A percentile compares a stretch with the other conserved stretches of the same genome.
Evolutionary conservation across 2,888 invertebrate species (phyloP).

Genomic region (Phrixothrix hirtus): DNA sequence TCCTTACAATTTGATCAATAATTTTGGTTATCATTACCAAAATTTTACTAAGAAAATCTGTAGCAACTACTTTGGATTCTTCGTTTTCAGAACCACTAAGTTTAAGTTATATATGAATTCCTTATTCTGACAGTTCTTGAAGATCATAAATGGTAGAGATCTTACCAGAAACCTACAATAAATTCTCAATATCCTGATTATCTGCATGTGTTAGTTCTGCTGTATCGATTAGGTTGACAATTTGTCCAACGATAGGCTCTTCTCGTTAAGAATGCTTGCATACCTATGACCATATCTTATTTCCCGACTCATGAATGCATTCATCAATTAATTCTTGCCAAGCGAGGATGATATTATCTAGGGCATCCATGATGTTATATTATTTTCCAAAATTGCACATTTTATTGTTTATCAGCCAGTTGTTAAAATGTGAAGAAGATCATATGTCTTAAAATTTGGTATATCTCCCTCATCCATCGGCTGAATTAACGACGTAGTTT

Average conservation of each 20-base stretch:
- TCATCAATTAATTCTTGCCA: constrained; percentile 2
- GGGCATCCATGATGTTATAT: no score
- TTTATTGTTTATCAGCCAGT: background rate
- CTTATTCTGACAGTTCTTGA: no score
- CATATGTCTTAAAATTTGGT: constrained; percentile 23
- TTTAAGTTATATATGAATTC: no score
- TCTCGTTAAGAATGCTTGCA: constrained; percentile 5
- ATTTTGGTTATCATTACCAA: no score
- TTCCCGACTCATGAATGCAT: background rate
- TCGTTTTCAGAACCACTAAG: no score
- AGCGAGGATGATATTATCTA: constrained; percentile 1
- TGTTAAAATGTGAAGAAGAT: background rate
- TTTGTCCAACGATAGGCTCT: constrained; percentile 5
- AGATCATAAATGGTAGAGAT: no score
- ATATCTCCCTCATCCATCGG: constrained; percentile 23
- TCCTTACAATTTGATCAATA: no score
- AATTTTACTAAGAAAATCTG: no score
- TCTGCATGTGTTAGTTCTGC: background rate
- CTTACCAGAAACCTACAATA: no score
- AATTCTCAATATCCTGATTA: background rate
- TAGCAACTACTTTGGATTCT: no score
- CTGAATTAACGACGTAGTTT: constrained; percentile 7
- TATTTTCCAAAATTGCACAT: constrained; percentile 2
- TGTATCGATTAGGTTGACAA: constrained; percentile 1
- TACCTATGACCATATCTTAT: constrained; percentile 1